These are phyloP conservation scores for Ethmia dodecea DNA, from an alignment of 2,888 invertebrate species.

Conservation along the genomic window DNA sequence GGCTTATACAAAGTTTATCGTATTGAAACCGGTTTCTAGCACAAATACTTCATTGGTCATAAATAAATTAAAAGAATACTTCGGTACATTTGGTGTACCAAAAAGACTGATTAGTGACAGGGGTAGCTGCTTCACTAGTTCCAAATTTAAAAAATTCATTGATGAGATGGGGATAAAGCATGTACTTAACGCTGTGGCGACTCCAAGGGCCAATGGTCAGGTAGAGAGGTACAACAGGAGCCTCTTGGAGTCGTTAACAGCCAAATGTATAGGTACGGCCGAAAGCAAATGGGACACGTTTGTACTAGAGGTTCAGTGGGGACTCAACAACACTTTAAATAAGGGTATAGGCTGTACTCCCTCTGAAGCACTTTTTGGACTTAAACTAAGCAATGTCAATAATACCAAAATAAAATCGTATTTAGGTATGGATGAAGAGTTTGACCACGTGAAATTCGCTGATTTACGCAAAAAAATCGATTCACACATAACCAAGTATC, in stretches of 20 bases:
- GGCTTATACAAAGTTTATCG: constrained; percentile 3
- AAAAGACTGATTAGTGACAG: constrained; percentile 2
- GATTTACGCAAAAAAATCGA: background rate
- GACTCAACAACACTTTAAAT: constrained; percentile 12
- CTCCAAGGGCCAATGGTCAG: constrained; percentile 13
- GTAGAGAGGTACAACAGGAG: constrained; percentile 6
- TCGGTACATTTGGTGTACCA: background rate
- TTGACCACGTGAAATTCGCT: background rate
- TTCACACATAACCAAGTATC: background rate
- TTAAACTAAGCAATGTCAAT: background rate
- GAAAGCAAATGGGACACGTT: constrained; percentile 7
- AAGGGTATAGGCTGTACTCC: constrained; percentile 5
- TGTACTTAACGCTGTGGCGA: constrained; percentile 24
- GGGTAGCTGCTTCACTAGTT: constrained; percentile 37
- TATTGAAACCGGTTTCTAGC: constrained; percentile 1
- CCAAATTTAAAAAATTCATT: constrained; percentile 31
- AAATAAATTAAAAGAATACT: background rate
- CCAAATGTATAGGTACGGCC: constrained; percentile 1
- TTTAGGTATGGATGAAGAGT: background rate
- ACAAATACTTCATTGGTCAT: background rate
- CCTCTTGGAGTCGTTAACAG: constrained; percentile 2
- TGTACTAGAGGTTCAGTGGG: constrained; percentile 12
- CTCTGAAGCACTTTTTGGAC: constrained; percentile 12
- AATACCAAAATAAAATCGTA: background rate
- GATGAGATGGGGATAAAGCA: constrained; percentile 23